These are phyloP conservation scores for Stegostoma tigrinum DNA, from an alignment of 2,113 vertebrate species.

Conservation along the genomic window DNA sequence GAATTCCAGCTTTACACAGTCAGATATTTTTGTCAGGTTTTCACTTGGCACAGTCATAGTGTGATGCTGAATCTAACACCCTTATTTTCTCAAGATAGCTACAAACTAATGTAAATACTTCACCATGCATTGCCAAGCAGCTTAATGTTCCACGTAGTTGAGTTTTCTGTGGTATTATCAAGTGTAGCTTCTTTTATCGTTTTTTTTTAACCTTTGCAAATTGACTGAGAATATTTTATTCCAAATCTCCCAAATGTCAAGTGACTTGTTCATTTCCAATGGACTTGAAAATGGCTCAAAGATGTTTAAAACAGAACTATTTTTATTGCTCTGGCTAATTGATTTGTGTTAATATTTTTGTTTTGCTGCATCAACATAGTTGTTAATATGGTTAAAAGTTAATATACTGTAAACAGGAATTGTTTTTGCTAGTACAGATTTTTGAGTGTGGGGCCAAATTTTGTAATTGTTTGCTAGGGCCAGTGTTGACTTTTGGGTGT, in stretches of 20 bases:
- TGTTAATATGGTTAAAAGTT: neutral
- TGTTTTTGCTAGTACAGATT: neutral
- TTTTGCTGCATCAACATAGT: neutral
- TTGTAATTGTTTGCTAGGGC: too few relatives aligned
- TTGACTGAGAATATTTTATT: neutral
- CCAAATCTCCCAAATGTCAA: neutral
- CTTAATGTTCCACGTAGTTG: neutral
- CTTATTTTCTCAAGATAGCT: neutral
- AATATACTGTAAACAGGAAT: neutral
- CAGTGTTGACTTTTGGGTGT: too few relatives aligned
- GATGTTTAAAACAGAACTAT: neutral
- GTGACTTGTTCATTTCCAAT: neutral
- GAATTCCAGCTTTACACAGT: neutral
- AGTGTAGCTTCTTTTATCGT: neutral
- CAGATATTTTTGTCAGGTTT: neutral
- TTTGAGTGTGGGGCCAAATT: too few relatives aligned
- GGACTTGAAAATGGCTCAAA: neutral
- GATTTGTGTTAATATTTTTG: neutral
- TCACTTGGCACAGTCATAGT: too few relatives aligned
- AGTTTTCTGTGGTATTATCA: neutral
- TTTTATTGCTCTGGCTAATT: neutral
- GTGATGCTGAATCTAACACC: neutral
- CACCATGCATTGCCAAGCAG: neutral
- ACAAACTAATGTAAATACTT: neutral
- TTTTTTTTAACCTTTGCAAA: neutral